Base-by-base conservation (phyloP, 1,140 invertebrate species). In the Phymastichus coffea region DNA sequence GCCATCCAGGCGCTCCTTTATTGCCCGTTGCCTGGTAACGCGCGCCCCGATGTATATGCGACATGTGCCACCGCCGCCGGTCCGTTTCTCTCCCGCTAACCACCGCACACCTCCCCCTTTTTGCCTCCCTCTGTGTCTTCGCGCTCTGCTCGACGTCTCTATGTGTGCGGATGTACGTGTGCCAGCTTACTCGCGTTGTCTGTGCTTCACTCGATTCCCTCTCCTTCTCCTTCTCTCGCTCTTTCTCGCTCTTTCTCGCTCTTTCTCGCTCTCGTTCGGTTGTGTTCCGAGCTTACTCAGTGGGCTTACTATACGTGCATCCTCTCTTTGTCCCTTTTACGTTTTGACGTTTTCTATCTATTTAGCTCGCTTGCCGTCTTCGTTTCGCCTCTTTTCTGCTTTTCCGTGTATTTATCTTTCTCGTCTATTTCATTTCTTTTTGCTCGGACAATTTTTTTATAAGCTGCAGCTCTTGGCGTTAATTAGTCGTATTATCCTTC, bases 1-100 rank as follows among this genome's bases (percentile, higher is more conserved):
- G 78, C 78, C 70, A 80, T 76, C 47, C 33, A 10, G 68, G 72
- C 61, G 71, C 70, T 71, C 73, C 74, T 79, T 76, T 76, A 80
- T 78, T 69, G 71, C 67, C 64, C 70, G 78, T 79, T 79, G 78
- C 77, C 63, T 75, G 70, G 78, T 77, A 78, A 79, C 77, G n/a
- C n/a, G n/a, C n/a, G n/a, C n/a, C n/a, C n/a, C n/a, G n/a, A n/a
- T n/a, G n/a, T n/a, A n/a, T n/a, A n/a, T n/a, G n/a, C n/a, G n/a
- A n/a, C n/a, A n/a, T n/a, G n/a, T n/a, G n/a, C n/a, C n/a, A n/a
- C n/a, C n/a, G n/a, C n/a, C 54, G 56, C 49, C 12, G 41, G 44
- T 28, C 28, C 49, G 28, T 28, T 54, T 35, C 54, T 55, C 54
- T 44, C 49, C 37, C 30, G 9, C 56, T 56, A 64, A 63, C 63